Evolutionary conservation across 1,140 invertebrate species (phyloP).

Genomic region (Aphelenchoides besseyi): DNA sequence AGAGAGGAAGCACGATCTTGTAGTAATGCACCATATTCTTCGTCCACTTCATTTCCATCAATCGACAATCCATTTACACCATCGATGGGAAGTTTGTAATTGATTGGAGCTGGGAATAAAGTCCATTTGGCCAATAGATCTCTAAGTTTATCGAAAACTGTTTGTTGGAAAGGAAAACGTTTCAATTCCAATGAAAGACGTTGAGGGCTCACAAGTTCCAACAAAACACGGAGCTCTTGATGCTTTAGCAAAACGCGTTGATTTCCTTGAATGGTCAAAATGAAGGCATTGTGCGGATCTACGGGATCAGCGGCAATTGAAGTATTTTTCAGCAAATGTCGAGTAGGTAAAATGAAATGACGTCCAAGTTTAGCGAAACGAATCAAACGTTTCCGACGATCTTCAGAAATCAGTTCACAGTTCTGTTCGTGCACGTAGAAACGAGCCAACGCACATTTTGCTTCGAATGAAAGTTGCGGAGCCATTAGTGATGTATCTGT

Average conservation of each 20-base stretch:
- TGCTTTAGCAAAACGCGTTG: neutral
- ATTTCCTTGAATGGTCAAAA: neutral
- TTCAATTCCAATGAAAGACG: neutral
- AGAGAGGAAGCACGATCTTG: neutral
- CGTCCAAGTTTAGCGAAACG: neutral
- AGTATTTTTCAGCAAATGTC: neutral
- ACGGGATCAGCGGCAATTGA: neutral
- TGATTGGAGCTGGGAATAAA: neutral
- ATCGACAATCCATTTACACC: neutral
- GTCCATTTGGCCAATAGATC: neutral
- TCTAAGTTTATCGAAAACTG: neutral
- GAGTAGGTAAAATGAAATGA: neutral
- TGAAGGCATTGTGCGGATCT: neutral
- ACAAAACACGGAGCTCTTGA: neutral
- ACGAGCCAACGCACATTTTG: neutral
- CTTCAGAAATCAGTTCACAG: neutral
- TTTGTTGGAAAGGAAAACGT: neutral
- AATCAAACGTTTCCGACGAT: conserved; percentile 1
- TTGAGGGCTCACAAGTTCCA: neutral
- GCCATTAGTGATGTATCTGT: neutral
- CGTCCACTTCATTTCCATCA: neutral
- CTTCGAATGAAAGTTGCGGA: neutral
- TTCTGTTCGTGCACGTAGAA: neutral
- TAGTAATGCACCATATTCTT: neutral
- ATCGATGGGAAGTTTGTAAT: neutral